Evolutionary conservation across 2,888 invertebrate species (phyloP), one percentile per base, ranked within the genome.

Genomic region (Hecatera dysodea): DNA sequence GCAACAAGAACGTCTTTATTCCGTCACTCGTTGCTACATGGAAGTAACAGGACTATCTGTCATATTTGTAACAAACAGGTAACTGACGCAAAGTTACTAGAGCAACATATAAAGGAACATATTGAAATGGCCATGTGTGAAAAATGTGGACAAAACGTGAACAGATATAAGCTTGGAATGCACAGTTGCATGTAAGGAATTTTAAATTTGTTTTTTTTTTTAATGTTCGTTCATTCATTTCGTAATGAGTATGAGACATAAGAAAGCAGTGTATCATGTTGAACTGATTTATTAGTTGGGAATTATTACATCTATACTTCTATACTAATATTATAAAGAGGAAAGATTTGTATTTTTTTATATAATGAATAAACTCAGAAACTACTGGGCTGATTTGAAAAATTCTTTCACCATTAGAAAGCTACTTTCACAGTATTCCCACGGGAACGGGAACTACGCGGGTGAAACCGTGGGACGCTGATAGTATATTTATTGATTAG

Each of bases 51-150:
- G 9, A 79, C 85, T 15, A 86, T 86, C 33, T 95, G 95, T 74
- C 83, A 76, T 50, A 84, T 93, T 46, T 95, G 95, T 69, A 80
- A 85, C 7, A 89, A 85, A 68, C 80, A 79, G 17, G 94, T 94
- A 56, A 68, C 75, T 0, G 89, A 90, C 78, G 70, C 76, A 0
- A 91, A 87, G 63, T 71, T 82, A 15, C 84, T 90, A 52, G 88
- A 92, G n/a, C 81, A 89, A 19, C 93, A 93, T 79, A 78, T 90
- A 11, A 75, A 86, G 12, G 87, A 90, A 65, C 95, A 94, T 74
- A 87, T 77, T 55, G 91, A 93, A 59, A 86, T 88, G 53, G 84
- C 88, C 0, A 93, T 96, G 76, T 96, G 96, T 86, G 96, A 96
- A 48, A 90, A 89, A 65, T 96, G 96, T 74, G 96, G 96, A 1